Conservation (phyloP, 2,113 vertebrate species). For the Erythrocercus mccallii region DNA sequence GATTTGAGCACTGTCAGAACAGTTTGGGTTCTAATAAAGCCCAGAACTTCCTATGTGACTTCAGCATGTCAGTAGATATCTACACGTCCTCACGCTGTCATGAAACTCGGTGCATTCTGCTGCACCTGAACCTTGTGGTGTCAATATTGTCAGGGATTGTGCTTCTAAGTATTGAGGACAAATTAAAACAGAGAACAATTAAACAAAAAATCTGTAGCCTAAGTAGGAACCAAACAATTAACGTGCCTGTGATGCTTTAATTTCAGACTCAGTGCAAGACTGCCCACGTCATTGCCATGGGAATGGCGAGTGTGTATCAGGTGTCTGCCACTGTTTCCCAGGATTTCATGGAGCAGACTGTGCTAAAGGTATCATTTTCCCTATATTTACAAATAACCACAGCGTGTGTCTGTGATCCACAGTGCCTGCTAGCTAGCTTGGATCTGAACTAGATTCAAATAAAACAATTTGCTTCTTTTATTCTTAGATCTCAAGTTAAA, state of each 20-base stretch:
- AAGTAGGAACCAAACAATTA: not conserved
- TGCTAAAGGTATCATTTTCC: slow-evolving; percentile 87
- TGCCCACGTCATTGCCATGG: slow-evolving; percentile 97
- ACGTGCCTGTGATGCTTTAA: not conserved
- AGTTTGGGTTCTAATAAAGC: not conserved
- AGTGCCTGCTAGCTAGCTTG: not conserved
- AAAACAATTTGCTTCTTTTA: not conserved
- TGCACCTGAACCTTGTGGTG: not conserved
- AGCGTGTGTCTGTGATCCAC: not conserved
- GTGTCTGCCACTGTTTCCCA: slow-evolving; percentile 96
- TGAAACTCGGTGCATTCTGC: not conserved
- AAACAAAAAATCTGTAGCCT: not conserved
- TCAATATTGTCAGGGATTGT: not conserved
- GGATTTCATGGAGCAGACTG: slow-evolving; percentile 98
- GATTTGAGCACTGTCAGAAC: not conserved
- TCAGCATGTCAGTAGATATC: not conserved
- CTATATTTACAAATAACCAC: not conserved
- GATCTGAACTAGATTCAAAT: not conserved
- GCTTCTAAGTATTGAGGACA: not conserved
- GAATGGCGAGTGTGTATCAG: slow-evolving; percentile 96
- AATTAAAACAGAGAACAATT: not conserved
- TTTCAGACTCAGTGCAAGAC: slow-evolving; percentile 96
- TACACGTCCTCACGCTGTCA: not conserved
- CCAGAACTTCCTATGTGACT: not conserved
- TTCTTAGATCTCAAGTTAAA: not conserved